Evolutionary conservation across 2,797 vertebrate species (phyloP).

Genomic region (Mormyrops attenuatus): DNA sequence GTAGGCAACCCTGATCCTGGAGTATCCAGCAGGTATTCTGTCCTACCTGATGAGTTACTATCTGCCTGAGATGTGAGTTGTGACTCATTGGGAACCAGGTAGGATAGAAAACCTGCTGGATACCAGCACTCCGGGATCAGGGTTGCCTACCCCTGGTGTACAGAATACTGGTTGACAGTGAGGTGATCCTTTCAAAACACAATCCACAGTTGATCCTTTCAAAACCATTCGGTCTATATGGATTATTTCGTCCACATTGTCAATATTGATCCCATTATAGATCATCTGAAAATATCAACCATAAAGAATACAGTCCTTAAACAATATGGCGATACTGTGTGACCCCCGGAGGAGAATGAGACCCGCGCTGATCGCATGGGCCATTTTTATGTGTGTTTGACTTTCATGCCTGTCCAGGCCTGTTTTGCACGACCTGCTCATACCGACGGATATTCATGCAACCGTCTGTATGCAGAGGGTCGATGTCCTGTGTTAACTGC

Average conservation of each 20-base stretch:
- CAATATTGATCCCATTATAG: neutral
- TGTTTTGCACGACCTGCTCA: neutral
- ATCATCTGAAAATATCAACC: neutral
- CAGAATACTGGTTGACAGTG: neutral
- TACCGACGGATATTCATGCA: neutral
- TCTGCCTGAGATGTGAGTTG: neutral
- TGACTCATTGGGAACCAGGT: neutral
- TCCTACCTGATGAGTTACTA: neutral
- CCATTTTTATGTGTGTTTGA: neutral
- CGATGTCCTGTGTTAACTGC: neutral
- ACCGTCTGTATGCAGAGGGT: neutral
- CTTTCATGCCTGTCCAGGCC: neutral
- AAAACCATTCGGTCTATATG: neutral
- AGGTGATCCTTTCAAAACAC: neutral
- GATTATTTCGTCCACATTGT: neutral
- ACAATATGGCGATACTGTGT: neutral
- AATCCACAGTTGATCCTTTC: neutral
- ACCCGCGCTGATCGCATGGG: neutral
- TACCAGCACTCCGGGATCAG: neutral
- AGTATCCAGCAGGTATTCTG: neutral
- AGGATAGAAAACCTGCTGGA: neutral
- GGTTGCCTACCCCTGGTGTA: neutral
- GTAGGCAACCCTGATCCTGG: neutral
- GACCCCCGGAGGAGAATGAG: neutral
- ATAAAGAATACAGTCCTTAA: neutral